These are phyloP conservation scores for Propsilocerus akamusi DNA, from an alignment of 1,140 invertebrate genomes.

Conservation along the genomic window DNA sequence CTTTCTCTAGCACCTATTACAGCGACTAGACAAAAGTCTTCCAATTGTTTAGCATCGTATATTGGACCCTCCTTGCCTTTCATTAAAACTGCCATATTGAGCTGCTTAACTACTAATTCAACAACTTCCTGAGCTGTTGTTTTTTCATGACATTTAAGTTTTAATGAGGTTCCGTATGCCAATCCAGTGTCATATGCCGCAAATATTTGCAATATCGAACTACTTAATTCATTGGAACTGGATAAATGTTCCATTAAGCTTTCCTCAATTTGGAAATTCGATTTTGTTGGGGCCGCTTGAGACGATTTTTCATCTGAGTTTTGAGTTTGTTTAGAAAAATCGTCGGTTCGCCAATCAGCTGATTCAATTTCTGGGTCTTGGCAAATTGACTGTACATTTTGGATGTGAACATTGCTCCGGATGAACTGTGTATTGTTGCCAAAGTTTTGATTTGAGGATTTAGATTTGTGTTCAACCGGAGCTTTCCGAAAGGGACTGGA, in stretches of 20 bases:
- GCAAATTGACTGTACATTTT: constrained; percentile 2
- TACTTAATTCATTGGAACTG: too few relatives aligned
- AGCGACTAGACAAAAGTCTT: constrained; percentile 83
- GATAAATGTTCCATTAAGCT: not conserved
- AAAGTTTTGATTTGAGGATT: not conserved
- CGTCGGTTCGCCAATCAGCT: not conserved
- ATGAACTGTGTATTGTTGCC: not conserved
- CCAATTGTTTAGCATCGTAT: constrained; percentile 56
- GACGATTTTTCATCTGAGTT: not conserved
- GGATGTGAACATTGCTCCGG: not conserved
- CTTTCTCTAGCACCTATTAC: constrained; percentile 83
- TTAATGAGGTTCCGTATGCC: constrained; percentile 77
- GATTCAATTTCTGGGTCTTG: constrained; percentile 1
- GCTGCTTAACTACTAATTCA: constrained; percentile 79
- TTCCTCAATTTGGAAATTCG: constrained; percentile 2
- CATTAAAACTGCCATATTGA: constrained; percentile 78
- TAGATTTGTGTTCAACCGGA: not conserved
- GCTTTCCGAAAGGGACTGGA: not conserved
- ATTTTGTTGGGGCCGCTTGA: not conserved
- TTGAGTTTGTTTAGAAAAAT: not conserved
- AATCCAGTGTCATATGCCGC: constrained; percentile 89
- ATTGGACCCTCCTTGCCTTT: constrained; percentile 60
- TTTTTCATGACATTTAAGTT: constrained; percentile 73
- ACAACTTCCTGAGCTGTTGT: constrained; percentile 88
- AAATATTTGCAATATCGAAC: constrained; percentile 50